phyloP scores from a whole-genome alignment of 2,113 vertebrate genomes.

The Protobothrops flavoviridis region DNA sequence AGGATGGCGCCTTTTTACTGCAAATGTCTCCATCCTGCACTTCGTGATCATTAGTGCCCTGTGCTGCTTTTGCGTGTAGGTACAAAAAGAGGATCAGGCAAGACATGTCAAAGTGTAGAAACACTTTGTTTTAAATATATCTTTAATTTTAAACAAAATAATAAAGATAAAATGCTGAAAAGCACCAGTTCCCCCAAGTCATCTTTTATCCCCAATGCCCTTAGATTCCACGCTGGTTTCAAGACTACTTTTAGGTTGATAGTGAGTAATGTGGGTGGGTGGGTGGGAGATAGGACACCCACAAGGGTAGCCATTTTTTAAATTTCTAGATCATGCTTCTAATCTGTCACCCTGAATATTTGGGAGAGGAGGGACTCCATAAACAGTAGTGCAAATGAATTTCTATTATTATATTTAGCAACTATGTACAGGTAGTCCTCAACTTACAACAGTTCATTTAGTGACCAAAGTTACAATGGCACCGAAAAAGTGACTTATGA shows the following conservation, averaged over 20 bases:
- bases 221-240: not conserved
- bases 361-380: not conserved
- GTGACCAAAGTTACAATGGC: not conserved
- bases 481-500: not conserved
- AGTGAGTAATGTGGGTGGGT: not conserved
- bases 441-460: not conserved
- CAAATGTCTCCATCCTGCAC: not conserved
- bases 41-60: not conserved
- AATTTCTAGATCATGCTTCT: not conserved
- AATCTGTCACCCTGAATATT: not conserved
- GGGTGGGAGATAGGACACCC: not conserved
- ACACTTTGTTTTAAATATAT: not conserved
- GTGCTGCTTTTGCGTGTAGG: not conserved
- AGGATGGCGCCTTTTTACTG: constrained; percentile 45
- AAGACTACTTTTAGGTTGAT: not conserved
- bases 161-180: not conserved
- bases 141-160: not conserved
- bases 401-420: not conserved
- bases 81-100: not conserved
- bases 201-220: not conserved
- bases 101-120: not conserved
- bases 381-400: not conserved
- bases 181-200: not conserved
- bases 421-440: not conserved
- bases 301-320: not conserved